Evolutionary conservation across 1,140 invertebrate genomes (phyloP), one percentile per base, ranked within the genome.

Genomic region (Diabrotica virgifera): DNA sequence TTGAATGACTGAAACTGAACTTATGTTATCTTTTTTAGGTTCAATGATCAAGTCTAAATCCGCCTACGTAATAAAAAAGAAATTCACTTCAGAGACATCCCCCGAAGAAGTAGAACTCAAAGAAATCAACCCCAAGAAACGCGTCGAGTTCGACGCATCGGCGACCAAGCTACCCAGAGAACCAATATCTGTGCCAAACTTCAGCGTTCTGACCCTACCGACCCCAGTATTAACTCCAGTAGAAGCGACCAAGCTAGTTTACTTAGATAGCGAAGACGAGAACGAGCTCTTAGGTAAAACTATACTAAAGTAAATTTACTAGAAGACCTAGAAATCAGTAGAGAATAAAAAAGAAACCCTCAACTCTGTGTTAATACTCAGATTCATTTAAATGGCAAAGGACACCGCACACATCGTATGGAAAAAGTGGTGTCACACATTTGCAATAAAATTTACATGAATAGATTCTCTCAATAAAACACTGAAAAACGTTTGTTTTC

Each of bases 131-230:
- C 75, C 36, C 69, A 82, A 74, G 75, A 79, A 67, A 71, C 66
- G 74, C 69, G 79, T 74, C 60, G 78, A 71, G 76, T 80, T 62
- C 64, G 77, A 64, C 70, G 74, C 38, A 70, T 66, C 62, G 68
- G 74, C 69, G 54, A 76, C 63, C 60, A 72, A 83, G 46, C 84
- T 89, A 77, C 84, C 87, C 1, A 80, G 89, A 53, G 89, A 91
- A 71, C 88, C 88, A 1, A 85, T 89, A 52, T 92, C 89, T 4
- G 89, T 91, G 67, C 89, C 90, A 69, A 90, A 91, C 78, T 90
- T 90, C 72, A 85, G 85, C 11, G 82, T 85, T 58, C 79, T 88
- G 62, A 84, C 84, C 0, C 77, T 87, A 11, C 84, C 86, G n/a
- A 87, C 86, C 0, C 85, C 86, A 10, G 85, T 86, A 7, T 77